Evolutionary conservation across 2,113 vertebrate genomes (phyloP), one percentile per base, ranked within the genome.

Genomic region (Centropus bengalensis): DNA sequence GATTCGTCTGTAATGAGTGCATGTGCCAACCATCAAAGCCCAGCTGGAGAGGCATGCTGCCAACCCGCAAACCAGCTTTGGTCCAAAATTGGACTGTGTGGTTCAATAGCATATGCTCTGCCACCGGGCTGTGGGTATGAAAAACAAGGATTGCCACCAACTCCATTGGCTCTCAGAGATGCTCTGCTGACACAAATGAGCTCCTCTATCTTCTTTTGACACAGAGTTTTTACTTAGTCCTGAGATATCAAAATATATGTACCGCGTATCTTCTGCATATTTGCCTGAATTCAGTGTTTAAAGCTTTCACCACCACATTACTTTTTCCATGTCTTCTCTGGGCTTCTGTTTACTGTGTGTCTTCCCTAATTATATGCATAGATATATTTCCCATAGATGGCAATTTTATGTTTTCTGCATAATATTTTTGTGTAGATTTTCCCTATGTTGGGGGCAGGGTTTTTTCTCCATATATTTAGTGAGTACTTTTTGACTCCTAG

Each of bases 261-360:
- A 16, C 52, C 22, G 26, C 12, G 15, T 8, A 12, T 40, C 33
- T 40, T 49, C 74, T 70, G 40, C 24, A 17, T 75, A 84, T 75
- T 67, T 22, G 71, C 79, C 51, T 78, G 7, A 60, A 64, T 5
- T 59, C 49, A 13, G 3, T 45, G 18, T 33, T 75, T 73, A 62
- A 93, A 80, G 13, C 10, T 87, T 94, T 51, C 36, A 27, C 21
- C 30, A 4, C 32, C 54, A 44, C 0, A 0, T 81, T 55, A n/a
- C 38, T 60, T 52, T 74, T 64, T 6, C 52, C 60, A 78, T 70
- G n/a, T 40, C 19, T 67, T 73, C 63, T 86, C 33, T 74, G 91
- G 58, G 51, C 64, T 86, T 82, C 40, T 2, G 8, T 81, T 97
- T 95, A 92, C 83, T 83, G 64, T 91, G 81, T 66, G 40, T 90